A percentile compares a stretch with the other conserved stretches of the same genome.
Conservation (phyloP, 2,113 vertebrate genomes). For the Potamarius usumacintae region DNA sequence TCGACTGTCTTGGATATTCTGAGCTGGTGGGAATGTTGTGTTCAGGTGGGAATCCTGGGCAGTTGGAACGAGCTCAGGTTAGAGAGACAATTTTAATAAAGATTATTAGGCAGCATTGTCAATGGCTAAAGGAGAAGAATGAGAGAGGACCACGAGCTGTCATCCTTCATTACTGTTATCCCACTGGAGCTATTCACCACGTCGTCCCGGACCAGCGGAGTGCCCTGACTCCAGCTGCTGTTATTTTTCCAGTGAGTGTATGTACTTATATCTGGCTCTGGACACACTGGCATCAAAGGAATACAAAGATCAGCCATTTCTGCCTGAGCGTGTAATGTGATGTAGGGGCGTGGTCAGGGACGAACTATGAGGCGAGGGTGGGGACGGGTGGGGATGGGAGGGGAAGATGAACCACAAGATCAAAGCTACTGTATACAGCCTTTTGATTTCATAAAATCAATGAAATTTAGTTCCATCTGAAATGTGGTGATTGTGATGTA, state of each 20-base stretch:
- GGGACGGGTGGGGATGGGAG: neutral
- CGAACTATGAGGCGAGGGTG: neutral
- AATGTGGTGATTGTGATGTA: too few species aligned
- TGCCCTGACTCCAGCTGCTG: conserved; percentile 67
- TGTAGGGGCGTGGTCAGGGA: conserved; percentile 57
- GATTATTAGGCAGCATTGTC: conserved; percentile 78
- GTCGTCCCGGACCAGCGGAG: conserved; percentile 63
- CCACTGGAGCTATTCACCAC: conserved; percentile 79
- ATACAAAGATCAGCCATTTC: conserved; percentile 74
- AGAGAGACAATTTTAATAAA: conserved; percentile 79
- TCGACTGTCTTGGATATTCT: neutral
- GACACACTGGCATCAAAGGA: conserved; percentile 69
- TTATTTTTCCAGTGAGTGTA: conserved; percentile 63
- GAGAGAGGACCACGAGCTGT: conserved; percentile 81
- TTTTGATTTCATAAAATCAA: too few species aligned
- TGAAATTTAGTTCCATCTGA: too few species aligned
- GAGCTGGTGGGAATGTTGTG: conserved; percentile 32
- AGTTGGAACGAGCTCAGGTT: conserved; percentile 68
- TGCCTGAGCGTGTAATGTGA: conserved; percentile 66
- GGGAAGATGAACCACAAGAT: neutral
- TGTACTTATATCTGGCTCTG: conserved; percentile 63
- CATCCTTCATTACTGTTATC: conserved; percentile 79
- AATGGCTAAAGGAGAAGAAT: conserved; percentile 80
- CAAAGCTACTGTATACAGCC: too few species aligned
- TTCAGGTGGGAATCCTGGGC: conserved; percentile 5